Evolutionary conservation across 2,888 invertebrate species (phyloP).

Genomic region (Spatulosminthurus flaviceps): DNA sequence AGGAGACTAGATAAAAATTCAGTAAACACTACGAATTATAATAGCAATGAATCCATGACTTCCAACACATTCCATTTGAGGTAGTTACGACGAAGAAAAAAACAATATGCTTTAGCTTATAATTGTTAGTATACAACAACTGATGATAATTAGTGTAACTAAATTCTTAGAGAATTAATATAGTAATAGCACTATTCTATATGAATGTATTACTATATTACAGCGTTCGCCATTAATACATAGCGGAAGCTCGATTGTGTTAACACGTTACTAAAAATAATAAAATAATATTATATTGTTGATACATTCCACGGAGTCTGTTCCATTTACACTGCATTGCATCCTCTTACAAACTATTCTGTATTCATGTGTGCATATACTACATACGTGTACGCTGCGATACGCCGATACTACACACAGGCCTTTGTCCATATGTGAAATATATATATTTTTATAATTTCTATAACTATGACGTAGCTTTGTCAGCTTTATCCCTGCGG

Average conservation of each 20-base stretch:
- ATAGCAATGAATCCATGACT: slow-evolving; percentile 46
- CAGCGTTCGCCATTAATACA: slow-evolving; percentile 16
- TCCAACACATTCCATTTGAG: slow-evolving; percentile 48
- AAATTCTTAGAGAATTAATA: neutral
- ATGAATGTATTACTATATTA: neutral
- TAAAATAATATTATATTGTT: slow-evolving; percentile 30
- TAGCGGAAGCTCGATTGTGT: slow-evolving; percentile 24
- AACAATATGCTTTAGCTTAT: neutral
- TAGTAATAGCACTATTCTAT: slow-evolving; percentile 13
- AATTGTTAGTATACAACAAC: slow-evolving; percentile 16
- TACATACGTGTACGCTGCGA: too few relatives aligned
- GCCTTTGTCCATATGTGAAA: too few relatives aligned
- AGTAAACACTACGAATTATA: slow-evolving; percentile 21
- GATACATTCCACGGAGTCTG: neutral
- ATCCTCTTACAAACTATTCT: neutral
- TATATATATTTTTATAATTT: too few relatives aligned
- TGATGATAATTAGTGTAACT: neutral
- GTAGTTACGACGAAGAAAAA: slow-evolving; percentile 10
- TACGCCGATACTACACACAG: too few relatives aligned
- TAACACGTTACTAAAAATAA: slow-evolving; percentile 28
- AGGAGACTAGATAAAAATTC: slow-evolving; percentile 16
- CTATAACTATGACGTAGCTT: too few relatives aligned
- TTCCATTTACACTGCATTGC: neutral
- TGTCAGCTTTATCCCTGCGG: too few relatives aligned
- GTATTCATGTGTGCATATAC: too few relatives aligned